These are phyloP conservation scores for Metellina segmentata DNA, from an alignment of 2,888 invertebrate genomes.

Conservation along the genomic window DNA sequence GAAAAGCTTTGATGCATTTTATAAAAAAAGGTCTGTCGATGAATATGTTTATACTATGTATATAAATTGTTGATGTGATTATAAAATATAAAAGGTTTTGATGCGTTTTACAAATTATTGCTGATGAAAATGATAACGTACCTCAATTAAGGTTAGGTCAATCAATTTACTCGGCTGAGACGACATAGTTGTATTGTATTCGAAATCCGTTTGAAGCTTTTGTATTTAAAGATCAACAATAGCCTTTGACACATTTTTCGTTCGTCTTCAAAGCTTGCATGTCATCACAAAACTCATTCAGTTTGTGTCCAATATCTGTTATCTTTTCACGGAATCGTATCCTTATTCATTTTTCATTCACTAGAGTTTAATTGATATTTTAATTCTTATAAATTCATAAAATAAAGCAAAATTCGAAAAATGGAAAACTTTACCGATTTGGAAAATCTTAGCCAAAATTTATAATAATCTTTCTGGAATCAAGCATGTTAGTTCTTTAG, in stretches of 20 bases:
- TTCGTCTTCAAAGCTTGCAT: conserved; percentile 14
- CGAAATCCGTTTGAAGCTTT: conserved; percentile 27
- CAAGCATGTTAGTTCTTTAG: too few species aligned
- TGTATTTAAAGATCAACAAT: conserved; percentile 1
- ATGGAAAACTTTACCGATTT: too few species aligned
- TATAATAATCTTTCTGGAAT: too few species aligned
- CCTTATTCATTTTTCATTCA: too few species aligned
- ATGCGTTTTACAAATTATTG: neutral
- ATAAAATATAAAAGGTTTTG: conserved; percentile 5
- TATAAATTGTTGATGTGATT: too few species aligned
- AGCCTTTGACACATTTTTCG: neutral
- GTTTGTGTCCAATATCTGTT: neutral
- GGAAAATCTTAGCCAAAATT: too few species aligned
- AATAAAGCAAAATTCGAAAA: neutral
- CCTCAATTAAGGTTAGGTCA: conserved; percentile 26
- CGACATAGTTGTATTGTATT: conserved; percentile 40
- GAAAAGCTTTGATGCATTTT: too few species aligned
- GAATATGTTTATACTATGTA: too few species aligned
- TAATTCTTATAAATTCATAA: neutral
- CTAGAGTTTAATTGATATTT: neutral
- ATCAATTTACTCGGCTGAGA: conserved; percentile 48
- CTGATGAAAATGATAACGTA: neutral
- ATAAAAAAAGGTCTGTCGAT: too few species aligned
- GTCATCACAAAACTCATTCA: conserved; percentile 16
- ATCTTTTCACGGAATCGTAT: neutral